phyloP scores from a whole-genome alignment of 2,888 invertebrate species.

The Dendrolimus pini region DNA sequence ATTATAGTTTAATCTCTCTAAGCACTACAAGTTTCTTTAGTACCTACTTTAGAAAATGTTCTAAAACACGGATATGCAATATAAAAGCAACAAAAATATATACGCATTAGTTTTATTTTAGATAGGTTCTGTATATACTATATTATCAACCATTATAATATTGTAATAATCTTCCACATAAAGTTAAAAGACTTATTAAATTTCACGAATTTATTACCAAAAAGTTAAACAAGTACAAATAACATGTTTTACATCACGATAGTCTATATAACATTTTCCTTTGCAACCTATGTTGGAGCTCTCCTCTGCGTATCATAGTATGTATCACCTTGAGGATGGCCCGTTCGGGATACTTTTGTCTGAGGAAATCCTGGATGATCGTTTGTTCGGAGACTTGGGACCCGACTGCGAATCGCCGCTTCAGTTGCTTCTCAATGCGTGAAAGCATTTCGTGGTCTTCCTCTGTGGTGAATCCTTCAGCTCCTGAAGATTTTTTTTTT shows the following conservation, averaged over 20 bases:
- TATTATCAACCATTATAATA: too few relatives aligned
- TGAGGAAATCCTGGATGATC: constrained; percentile 91
- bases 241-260: constrained; percentile 44
- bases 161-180: too few relatives aligned
- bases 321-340: constrained; percentile 93
- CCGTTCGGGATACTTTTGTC: constrained; percentile 91
- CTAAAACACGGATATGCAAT: too few relatives aligned
- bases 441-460: constrained; percentile 94
- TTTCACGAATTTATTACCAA: too few relatives aligned
- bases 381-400: constrained; percentile 96
- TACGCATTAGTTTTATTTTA: too few relatives aligned
- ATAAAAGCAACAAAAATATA: too few relatives aligned
- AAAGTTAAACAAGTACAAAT: too few relatives aligned
- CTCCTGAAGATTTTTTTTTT: constrained; percentile 74
- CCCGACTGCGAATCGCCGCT: constrained; percentile 95
- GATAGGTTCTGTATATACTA: too few relatives aligned
- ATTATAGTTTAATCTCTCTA: too few relatives aligned
- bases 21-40: too few relatives aligned
- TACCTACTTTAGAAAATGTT: too few relatives aligned
- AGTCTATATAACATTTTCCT: constrained; percentile 97
- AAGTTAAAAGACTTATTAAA: too few relatives aligned
- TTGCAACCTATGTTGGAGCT: constrained; percentile 97
- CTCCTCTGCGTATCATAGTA: constrained; percentile 96
- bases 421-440: constrained; percentile 95
- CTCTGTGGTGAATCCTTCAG: constrained; percentile 97